A percentile compares a stretch with the other conserved stretches of the same genome.
phyloP scores from a whole-genome alignment of 2,888 invertebrate species.

The Aphidius colemani region DNA sequence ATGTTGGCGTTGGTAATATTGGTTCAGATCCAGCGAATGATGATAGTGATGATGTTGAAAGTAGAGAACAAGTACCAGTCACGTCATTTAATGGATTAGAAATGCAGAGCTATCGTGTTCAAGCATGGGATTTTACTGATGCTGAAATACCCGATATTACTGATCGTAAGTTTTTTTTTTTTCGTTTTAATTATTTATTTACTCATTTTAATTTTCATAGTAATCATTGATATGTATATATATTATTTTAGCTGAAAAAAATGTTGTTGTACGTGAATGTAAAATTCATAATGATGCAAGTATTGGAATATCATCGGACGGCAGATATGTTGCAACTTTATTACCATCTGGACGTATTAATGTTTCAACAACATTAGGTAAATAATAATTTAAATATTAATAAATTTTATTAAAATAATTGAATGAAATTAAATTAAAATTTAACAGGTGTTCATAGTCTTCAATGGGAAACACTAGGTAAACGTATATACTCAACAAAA shows the following conservation, averaged over 20 bases:
- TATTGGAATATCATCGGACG: constrained; percentile 81
- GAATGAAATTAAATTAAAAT: constrained; percentile 15
- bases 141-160: constrained; percentile 75
- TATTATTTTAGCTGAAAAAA: constrained; percentile 66
- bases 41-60: constrained; percentile 50
- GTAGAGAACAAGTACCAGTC: constrained; percentile 46
- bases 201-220: not conserved
- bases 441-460: constrained; percentile 77
- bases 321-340: constrained; percentile 75
- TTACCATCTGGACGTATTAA: constrained; percentile 73
- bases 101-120: constrained; percentile 72
- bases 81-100: constrained; percentile 45
- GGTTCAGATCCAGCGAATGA: constrained; percentile 48
- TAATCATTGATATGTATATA: constrained; percentile 12
- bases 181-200: constrained; percentile 10
- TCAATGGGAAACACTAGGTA: constrained; percentile 74
- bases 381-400: constrained; percentile 11
- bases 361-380: constrained; percentile 75
- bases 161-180: constrained; percentile 65
- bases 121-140: constrained; percentile 81
- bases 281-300: constrained; percentile 88
- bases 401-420: constrained; percentile 1
- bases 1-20: constrained; percentile 23
- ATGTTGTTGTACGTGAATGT: constrained; percentile 79
- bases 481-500: constrained; percentile 77